Evolutionary conservation across 2,888 invertebrate genomes (phyloP).

Genomic region (Julus scandinavius): DNA sequence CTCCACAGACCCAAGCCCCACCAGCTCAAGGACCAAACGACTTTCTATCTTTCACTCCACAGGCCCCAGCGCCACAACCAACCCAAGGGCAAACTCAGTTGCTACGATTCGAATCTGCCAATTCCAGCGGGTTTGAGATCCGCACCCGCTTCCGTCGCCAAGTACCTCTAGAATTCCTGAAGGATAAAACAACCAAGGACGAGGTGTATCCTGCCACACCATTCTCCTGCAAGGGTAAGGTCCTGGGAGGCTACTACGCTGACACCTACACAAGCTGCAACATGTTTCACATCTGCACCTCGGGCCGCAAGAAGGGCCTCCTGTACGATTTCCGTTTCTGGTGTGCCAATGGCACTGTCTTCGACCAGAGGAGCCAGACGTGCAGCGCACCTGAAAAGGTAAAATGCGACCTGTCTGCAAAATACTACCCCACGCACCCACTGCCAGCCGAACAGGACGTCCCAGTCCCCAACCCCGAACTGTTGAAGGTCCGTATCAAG

Average conservation of each 20-base stretch:
- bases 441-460: neutral
- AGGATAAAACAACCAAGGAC: neutral
- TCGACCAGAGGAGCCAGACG: conserved; percentile 54
- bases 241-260: conserved; percentile 56
- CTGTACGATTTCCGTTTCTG: conserved; percentile 54
- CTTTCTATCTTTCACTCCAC: neutral
- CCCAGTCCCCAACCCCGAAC: conserved; percentile 29
- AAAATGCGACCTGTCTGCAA: neutral
- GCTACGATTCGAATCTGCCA: neutral
- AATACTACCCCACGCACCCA: conserved; percentile 31
- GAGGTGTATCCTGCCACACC: neutral
- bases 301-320: conserved; percentile 39
- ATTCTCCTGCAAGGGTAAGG: conserved; percentile 55
- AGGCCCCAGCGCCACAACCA: neutral
- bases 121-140: conserved; percentile 47
- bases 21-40: neutral
- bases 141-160: conserved; percentile 14
- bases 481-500: conserved; percentile 39
- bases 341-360: conserved; percentile 55
- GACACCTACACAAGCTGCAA: conserved; percentile 53
- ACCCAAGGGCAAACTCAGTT: neutral
- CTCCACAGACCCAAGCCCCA: neutral
- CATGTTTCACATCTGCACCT: conserved; percentile 55
- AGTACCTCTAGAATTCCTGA: neutral
- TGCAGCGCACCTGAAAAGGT: conserved; percentile 50